Conservation (phyloP, 1,140 invertebrate genomes). For the Leucophenga varia region DNA sequence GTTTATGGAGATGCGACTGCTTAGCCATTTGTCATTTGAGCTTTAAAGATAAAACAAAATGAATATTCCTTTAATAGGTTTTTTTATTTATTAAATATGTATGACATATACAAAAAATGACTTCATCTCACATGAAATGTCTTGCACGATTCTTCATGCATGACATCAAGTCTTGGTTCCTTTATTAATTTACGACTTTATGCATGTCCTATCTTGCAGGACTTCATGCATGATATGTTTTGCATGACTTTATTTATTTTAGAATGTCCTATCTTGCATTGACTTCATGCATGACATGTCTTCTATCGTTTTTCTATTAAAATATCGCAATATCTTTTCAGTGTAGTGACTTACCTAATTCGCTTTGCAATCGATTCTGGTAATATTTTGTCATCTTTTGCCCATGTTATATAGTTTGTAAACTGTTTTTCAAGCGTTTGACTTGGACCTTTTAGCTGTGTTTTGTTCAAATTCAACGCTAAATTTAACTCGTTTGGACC, state of each 20-base stretch:
- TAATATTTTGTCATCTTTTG: conserved; percentile 46
- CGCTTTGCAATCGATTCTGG: conserved; percentile 31
- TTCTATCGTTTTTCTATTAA: neutral
- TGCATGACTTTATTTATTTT: neutral
- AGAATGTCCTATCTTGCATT: neutral
- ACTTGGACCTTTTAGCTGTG: conserved; percentile 46
- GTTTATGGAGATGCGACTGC: conserved; percentile 46
- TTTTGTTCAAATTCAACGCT: conserved; percentile 36
- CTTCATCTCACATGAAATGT: neutral
- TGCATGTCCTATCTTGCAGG: neutral
- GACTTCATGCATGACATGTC: no score
- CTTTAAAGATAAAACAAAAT: no score
- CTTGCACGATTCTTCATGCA: neutral
- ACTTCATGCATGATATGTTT: no score
- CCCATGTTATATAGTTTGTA: conserved; percentile 56
- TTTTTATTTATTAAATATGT: neutral
- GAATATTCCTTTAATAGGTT: neutral
- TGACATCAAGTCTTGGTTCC: neutral
- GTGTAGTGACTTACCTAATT: conserved; percentile 34
- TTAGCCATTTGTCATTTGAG: conserved; percentile 50
- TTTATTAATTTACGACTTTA: conserved; percentile 6
- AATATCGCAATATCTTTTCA: conserved; percentile 30
- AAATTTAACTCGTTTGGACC: conserved; percentile 32
- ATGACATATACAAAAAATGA: neutral
- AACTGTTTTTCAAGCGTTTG: conserved; percentile 54